Percentiles rank a stretch among this genome's conserved stretches.
phyloP scores from a whole-genome alignment of 2,113 vertebrate species.

The Isichthys henryi region DNA sequence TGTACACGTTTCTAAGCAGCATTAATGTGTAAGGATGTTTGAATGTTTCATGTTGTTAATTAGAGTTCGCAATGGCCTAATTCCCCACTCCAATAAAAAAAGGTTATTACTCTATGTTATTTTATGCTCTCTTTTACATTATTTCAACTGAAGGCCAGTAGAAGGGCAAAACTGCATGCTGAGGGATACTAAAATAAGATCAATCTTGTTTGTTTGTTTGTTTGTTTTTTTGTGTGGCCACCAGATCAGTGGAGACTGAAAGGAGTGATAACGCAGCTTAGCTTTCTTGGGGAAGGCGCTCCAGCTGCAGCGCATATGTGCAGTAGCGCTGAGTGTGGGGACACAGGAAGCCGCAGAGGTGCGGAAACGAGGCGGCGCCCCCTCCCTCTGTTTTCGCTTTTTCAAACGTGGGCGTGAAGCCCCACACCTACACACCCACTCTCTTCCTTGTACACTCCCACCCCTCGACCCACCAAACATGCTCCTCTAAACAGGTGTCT shows the following conservation, averaged over 20 bases:
- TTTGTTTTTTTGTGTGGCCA: background rate
- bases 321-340: background rate
- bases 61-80: background rate
- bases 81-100: background rate
- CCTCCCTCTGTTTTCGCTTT: background rate
- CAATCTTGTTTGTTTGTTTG: background rate
- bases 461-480: background rate
- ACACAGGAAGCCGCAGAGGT: background rate
- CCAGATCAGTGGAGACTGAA: background rate
- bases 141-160: background rate
- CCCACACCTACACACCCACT: background rate
- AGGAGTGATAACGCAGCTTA: background rate
- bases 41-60: background rate
- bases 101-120: background rate
- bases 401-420: background rate
- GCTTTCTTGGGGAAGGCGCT: background rate
- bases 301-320: too few species aligned
- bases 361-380: background rate
- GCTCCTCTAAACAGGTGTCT: background rate
- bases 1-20: background rate
- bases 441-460: background rate
- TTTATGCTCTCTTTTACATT: background rate
- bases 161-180: background rate
- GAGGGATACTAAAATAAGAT: background rate
- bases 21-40: background rate